Evolutionary conservation across 2,113 vertebrate species (phyloP).

Genomic region (Strix uralensis): DNA sequence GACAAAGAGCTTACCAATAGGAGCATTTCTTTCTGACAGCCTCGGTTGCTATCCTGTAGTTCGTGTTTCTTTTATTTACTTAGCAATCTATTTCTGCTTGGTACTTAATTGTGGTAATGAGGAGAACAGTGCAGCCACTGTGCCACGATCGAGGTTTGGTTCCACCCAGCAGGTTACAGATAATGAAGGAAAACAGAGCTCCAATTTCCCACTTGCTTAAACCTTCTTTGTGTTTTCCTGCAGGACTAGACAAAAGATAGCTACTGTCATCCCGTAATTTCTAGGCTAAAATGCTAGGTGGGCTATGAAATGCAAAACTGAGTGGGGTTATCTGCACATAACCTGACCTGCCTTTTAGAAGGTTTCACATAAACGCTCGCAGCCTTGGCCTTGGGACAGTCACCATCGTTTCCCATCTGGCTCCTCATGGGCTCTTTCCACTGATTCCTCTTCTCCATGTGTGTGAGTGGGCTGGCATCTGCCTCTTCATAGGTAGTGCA

Average conservation of each 20-base stretch:
- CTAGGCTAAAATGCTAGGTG: background rate
- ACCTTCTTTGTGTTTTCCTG: background rate
- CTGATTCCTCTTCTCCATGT: background rate
- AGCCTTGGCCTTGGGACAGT: too few species aligned
- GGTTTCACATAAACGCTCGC: background rate
- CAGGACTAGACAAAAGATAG: background rate
- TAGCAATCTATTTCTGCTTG: background rate
- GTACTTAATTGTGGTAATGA: background rate
- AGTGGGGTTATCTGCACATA: background rate
- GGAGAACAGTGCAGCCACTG: background rate
- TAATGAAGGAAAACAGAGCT: background rate
- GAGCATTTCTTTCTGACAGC: background rate
- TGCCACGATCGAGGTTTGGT: background rate
- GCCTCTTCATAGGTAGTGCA: background rate
- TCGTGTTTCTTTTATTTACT: background rate
- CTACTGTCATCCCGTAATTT: background rate
- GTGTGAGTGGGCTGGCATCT: background rate
- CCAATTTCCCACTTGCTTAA: background rate
- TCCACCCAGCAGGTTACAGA: background rate
- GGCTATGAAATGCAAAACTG: background rate
- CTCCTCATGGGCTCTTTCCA: background rate
- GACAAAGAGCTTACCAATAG: background rate
- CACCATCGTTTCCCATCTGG: rapidly evolving
- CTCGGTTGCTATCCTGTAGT: background rate
- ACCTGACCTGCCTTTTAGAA: background rate